Percentiles rank a stretch among this genome's conserved stretches.
These are phyloP conservation scores for Papilio machaon DNA, from an alignment of 1,140 invertebrate genomes.

Conservation along the genomic window DNA sequence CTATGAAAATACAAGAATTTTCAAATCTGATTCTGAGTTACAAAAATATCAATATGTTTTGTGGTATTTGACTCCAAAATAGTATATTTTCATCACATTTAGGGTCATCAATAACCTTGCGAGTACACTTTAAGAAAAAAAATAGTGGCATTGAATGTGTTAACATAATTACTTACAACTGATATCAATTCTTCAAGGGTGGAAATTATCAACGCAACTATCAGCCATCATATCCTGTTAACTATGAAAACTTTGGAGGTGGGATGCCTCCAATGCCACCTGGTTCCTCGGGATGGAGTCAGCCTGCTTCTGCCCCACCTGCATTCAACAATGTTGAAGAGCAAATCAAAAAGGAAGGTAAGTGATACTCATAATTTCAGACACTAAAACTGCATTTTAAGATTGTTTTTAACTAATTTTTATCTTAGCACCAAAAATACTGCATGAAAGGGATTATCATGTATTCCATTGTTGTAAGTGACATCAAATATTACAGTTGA, in stretches of 20 bases:
- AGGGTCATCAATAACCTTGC: too few species aligned
- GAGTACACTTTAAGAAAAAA: too few species aligned
- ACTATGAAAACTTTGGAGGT: constrained; percentile 72
- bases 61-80: too few species aligned
- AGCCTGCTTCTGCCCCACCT: constrained; percentile 54
- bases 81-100: too few species aligned
- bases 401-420: background rate
- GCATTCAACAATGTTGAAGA: constrained; percentile 66
- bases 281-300: constrained; percentile 70
- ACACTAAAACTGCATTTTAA: background rate
- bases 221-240: constrained; percentile 61
- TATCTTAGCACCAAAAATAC: background rate
- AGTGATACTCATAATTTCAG: background rate
- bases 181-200: constrained; percentile 41
- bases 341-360: constrained; percentile 78
- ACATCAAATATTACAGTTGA: too few species aligned
- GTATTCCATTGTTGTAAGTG: background rate
- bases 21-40: too few species aligned
- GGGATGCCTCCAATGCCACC: constrained; percentile 46
- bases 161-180: background rate
- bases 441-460: background rate
- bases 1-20: too few species aligned
- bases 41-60: too few species aligned
- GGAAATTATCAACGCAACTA: constrained; percentile 52
- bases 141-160: too few species aligned